Conservation (phyloP, 35 echinoderm and acorn worm genomes). For the Nesometra sesokonis region DNA sequence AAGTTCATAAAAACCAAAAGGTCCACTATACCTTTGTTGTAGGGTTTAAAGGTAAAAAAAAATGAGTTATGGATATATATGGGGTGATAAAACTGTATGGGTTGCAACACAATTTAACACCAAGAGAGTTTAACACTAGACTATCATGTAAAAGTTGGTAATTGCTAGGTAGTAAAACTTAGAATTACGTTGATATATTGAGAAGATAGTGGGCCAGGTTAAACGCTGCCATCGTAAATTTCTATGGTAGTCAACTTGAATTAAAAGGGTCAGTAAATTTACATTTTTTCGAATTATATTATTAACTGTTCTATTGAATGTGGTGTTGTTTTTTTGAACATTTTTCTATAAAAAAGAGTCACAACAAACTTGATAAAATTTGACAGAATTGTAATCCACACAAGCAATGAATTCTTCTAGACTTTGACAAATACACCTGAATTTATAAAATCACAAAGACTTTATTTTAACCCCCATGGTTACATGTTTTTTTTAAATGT, state of each 20-base stretch:
- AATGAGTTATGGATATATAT: not conserved
- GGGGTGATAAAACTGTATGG: not conserved
- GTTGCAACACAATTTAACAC: not conserved
- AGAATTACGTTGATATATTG: not conserved
- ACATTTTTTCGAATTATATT: not conserved
- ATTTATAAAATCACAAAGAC: too few relatives aligned
- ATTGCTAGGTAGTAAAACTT: not conserved
- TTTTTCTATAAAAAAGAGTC: not conserved
- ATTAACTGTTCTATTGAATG: not conserved
- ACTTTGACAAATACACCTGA: too few relatives aligned
- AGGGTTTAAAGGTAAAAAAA: not conserved
- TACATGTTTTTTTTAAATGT: too few relatives aligned
- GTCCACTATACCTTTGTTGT: not conserved
- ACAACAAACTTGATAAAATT: too few relatives aligned
- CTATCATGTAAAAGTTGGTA: too few relatives aligned
- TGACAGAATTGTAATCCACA: too few relatives aligned
- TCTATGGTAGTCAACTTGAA: not conserved
- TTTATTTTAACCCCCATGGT: too few relatives aligned
- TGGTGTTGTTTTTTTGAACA: not conserved
- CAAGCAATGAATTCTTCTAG: too few relatives aligned
- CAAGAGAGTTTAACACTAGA: not conserved
- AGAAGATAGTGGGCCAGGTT: not conserved
- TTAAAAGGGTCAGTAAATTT: not conserved
- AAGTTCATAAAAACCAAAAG: not conserved
- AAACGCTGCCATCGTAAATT: not conserved